Percentiles rank a stretch among this genome's conserved stretches.
These are phyloP conservation scores for Hafferia zeledoni DNA, from an alignment of 2,797 vertebrate genomes.

Conservation along the genomic window DNA sequence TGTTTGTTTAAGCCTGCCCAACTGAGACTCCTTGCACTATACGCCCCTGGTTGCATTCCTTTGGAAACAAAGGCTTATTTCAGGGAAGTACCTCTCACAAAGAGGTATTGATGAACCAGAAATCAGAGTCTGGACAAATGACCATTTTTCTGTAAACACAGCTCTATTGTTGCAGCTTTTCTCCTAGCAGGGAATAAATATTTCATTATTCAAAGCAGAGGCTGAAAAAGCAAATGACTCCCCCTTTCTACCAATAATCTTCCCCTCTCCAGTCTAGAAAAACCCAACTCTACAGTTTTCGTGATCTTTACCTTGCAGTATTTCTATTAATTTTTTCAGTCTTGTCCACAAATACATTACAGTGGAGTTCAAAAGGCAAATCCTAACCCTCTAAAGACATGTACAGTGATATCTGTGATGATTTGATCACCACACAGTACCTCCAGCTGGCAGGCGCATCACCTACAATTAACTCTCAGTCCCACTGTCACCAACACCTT, in stretches of 20 bases:
- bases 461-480: background rate
- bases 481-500: background rate
- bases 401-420: background rate
- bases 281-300: background rate
- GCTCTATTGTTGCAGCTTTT: conserved; percentile 76
- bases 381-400: fast-evolving
- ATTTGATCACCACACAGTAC: background rate
- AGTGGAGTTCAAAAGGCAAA: background rate
- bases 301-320: background rate
- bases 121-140: conserved; percentile 77
- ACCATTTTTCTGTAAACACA: conserved; percentile 77
- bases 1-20: conserved; percentile 69
- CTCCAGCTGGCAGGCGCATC: background rate
- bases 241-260: conserved; percentile 22
- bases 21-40: conserved; percentile 70
- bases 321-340: background rate
- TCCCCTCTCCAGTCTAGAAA: background rate
- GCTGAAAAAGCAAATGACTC: conserved; percentile 45
- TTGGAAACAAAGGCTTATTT: conserved; percentile 78
- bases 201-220: conserved; percentile 73
- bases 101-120: conserved; percentile 79
- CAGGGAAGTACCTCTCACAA: conserved; percentile 77
- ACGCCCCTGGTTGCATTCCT: conserved; percentile 78
- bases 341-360: background rate
- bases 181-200: conserved; percentile 71